Base-by-base conservation (phyloP, 1,140 invertebrate species). In the Geopemphigus sp. region DNA sequence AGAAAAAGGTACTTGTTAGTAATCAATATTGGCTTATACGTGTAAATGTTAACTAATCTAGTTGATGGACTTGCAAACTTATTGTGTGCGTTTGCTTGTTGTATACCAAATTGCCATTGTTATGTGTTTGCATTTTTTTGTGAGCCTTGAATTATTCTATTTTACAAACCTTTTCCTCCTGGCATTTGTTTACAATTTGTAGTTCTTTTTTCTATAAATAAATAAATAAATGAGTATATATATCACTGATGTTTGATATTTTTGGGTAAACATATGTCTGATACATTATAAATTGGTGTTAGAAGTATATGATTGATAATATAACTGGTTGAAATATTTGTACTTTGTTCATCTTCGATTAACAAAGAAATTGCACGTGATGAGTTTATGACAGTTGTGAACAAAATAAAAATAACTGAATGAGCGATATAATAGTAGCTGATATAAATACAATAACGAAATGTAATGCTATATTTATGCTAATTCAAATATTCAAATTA, bases 131-230 rank as follows among this genome's bases (percentile, higher is more conserved):
- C 50, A n/a, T n/a, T n/a, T n/a, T 47, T 17, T 5, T 1, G 24
- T 72, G 50, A 72, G 54, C 68, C 68, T 53, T 72, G 68, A 54
- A 68, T 68, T 47, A 17, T 72, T 72, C 8, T 24, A 70, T 47
- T 47, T 24, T 5, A 14, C 15, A 14, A 50, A 24, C 66, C 24
- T 39, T 39, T n/a, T 50, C 14, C 24, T 24, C 6, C 39, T 54
- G 24, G 24, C 24, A 72, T 53, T 72, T 54, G 24, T 32, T 53
- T 29, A 64, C 5, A 39, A 11, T 39, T 14, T 32, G 19, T 63
- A 32, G 59, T 63, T 63, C 4, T 63, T 63, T 57, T 68, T 68
- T 68, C 47, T 17, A 24, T 26, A 63, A 29, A 59, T 2, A 19
- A n/a, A n/a, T n/a, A n/a, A n/a, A n/a, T n/a, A n/a, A n/a, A 32